These are phyloP conservation scores for Phylloscopus trochiloides DNA, from an alignment of 2,113 vertebrate species.

Conservation along the genomic window DNA sequence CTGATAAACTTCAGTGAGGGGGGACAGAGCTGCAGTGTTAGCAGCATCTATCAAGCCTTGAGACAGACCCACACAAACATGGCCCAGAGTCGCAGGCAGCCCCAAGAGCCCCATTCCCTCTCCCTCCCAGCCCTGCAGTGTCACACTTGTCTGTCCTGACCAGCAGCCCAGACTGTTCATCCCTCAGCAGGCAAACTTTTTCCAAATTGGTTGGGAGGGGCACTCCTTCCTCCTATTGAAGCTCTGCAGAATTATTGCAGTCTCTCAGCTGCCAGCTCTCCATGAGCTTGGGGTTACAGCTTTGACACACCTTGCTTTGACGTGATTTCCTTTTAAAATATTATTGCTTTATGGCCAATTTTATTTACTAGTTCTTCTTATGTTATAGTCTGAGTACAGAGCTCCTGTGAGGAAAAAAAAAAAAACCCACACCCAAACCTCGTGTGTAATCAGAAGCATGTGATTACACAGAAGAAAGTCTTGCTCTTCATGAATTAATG, in stretches of 20 bases:
- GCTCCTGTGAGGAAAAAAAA: background rate
- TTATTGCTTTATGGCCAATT: background rate
- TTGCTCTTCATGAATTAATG: conserved; percentile 20
- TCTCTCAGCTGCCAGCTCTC: background rate
- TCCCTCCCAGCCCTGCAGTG: background rate
- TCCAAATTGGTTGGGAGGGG: background rate
- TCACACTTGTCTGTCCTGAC: background rate
- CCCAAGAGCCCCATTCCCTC: background rate
- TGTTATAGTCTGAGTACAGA: background rate
- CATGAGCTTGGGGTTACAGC: background rate
- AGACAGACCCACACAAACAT: background rate
- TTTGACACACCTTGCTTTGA: background rate
- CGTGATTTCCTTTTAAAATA: background rate
- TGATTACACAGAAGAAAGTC: conserved; percentile 14
- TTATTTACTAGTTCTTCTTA: background rate
- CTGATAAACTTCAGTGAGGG: background rate
- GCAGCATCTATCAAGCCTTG: background rate
- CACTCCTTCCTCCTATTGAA: background rate
- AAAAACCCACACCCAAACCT: background rate
- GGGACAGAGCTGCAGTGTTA: background rate
- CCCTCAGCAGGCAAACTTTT: background rate
- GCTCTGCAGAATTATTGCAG: background rate
- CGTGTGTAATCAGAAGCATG: background rate
- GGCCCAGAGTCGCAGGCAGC: rapidly evolving
- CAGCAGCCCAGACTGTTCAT: background rate